phyloP scores from a whole-genome alignment of 1,140 invertebrate species.

The Zaprionus gabonicus region DNA sequence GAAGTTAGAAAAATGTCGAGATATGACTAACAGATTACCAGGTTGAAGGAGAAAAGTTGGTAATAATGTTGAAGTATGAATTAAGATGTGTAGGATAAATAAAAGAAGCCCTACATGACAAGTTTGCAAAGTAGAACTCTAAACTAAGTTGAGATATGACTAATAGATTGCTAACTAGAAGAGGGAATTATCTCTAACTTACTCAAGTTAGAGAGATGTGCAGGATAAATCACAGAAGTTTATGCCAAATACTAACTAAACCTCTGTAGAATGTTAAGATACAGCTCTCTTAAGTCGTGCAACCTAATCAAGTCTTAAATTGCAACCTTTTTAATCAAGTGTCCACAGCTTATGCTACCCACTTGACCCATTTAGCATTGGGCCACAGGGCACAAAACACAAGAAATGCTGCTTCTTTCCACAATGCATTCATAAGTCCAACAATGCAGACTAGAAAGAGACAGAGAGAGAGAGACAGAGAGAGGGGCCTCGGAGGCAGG shows the following conservation, averaged over 20 bases:
- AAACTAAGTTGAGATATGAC: neutral
- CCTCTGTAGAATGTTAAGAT: neutral
- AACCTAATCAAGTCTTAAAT: neutral
- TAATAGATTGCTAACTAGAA: too few relatives aligned
- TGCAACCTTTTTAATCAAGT: neutral
- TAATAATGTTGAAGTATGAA: neutral
- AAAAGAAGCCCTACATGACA: neutral
- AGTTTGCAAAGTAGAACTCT: too few relatives aligned
- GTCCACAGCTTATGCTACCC: neutral
- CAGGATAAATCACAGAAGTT: too few relatives aligned
- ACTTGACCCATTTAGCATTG: neutral
- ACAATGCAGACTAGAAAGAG: conserved; percentile 13
- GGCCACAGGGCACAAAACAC: conserved; percentile 19
- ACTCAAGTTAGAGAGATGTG: too few relatives aligned
- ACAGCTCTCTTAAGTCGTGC: neutral
- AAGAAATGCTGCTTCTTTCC: conserved; percentile 26
- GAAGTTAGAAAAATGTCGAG: neutral
- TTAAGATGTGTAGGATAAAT: neutral
- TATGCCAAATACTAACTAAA: neutral
- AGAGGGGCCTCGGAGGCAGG: conserved; percentile 5
- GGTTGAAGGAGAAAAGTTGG: too few relatives aligned
- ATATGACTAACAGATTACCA: neutral
- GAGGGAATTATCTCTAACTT: too few relatives aligned
- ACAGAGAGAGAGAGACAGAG: too few relatives aligned
- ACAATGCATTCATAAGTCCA: conserved; percentile 49